phyloP scores from a whole-genome alignment of 2,113 vertebrate genomes.

The Callaeas wilsoni region DNA sequence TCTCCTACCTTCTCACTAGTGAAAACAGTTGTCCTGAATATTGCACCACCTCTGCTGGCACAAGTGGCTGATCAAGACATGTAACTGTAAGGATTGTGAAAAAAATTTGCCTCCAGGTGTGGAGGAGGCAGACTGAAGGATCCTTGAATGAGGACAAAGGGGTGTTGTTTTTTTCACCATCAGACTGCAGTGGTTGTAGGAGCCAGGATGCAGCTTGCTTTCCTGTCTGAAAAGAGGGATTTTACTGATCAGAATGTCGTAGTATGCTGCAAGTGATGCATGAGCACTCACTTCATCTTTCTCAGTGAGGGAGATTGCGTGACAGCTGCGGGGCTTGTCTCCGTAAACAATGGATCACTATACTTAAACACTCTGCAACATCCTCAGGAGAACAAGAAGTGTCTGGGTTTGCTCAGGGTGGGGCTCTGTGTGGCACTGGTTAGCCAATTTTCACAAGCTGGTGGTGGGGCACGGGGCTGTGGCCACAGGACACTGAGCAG shows the following conservation, averaged over 20 bases:
- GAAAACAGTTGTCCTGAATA: not conserved
- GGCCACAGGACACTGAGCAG: not conserved
- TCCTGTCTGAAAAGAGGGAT: conserved; percentile 29
- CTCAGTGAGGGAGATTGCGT: not conserved
- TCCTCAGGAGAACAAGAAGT: not conserved
- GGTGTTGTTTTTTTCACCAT: not conserved
- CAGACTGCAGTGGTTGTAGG: not conserved
- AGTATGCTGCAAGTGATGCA: conserved; percentile 39
- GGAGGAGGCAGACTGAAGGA: not conserved
- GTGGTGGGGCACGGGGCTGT: not conserved
- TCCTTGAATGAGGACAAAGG: not conserved
- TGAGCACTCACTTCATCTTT: conserved; percentile 32
- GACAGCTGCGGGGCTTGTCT: conserved; percentile 2
- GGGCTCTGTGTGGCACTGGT: not conserved
- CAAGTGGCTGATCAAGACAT: not conserved
- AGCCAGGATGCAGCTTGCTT: conserved; percentile 11
- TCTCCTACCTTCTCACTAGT: not conserved
- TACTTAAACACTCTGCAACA: not conserved
- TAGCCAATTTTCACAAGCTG: not conserved
- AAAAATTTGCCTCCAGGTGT: not conserved
- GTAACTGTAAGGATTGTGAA: not conserved
- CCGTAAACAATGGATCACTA: not conserved
- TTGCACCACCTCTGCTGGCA: not conserved
- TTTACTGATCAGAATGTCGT: conserved; percentile 2
- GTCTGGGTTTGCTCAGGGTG: not conserved